Base-by-base conservation (phyloP, 2,797 vertebrate species). In the Urosaurus nigricauda region DNA sequence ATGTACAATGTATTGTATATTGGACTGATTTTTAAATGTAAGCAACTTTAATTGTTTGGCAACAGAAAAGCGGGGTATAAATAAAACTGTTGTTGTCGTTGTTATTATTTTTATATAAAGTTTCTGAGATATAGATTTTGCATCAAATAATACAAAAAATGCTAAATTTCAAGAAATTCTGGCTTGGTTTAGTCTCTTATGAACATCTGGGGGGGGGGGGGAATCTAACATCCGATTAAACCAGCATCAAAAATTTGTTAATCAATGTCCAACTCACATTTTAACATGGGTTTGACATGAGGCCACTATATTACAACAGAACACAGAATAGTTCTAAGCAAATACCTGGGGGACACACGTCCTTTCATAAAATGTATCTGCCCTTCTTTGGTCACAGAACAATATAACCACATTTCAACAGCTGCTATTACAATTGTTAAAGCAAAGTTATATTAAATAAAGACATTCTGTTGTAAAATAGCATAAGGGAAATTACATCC, bases 361-460 rank as follows among this genome's bases (percentile, higher is more conserved):
- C n/a, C 6, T 65, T 86, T 60, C 29, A 78, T 78, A 40, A 86
- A 86, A 78, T 86, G 51, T 26, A 78, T 19, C 74, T 79, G 32
- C 43, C 43, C 19, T 51, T 21, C 32, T 79, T 70, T 17, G 6
- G 24, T 70, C 53, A 51, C 37, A 21, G 60, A 86, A 70, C 8
- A n/a, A 75, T 12, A 47, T 43, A 60, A 32, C 8, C 32, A 37
- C 4, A 80, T 73, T 80, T 71, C 65, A 87, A 73, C 68, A 80
- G 26, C 17, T 73, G 26, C 5, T 37, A 24, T 32, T 81, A 79
- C 32, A 81, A 81, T 58, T 35, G 56, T 51, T 19, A 60, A 74
- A 5, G 26, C 26, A 11, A 73, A 47, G 17, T 82, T 87, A 35
- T 74, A 1, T 73, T n/a, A 82, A 79, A 87, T 71, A 51, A 21